These are phyloP conservation scores for Eupithecia exiguata DNA, from an alignment of 2,888 invertebrate species.

Conservation along the genomic window DNA sequence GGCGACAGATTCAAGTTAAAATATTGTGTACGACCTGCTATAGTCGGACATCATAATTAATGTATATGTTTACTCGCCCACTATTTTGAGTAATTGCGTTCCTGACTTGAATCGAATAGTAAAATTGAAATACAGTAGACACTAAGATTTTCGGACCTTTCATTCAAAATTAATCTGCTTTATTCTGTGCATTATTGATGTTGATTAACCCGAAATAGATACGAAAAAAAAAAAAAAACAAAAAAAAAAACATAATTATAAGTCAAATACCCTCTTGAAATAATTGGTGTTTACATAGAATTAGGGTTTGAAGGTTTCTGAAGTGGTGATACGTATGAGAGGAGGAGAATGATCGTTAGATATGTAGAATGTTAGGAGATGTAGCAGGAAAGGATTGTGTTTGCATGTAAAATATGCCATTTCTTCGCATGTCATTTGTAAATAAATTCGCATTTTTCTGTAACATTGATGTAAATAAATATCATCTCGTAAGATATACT, in stretches of 20 bases:
- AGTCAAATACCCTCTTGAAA: slow-evolving; percentile 36
- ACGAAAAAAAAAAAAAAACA: slow-evolving; percentile 19
- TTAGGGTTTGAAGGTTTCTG: slow-evolving; percentile 23
- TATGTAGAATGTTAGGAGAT: slow-evolving; percentile 9
- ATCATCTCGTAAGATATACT: neutral
- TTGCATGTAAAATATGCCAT: slow-evolving; percentile 21
- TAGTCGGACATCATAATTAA: neutral
- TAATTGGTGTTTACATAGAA: slow-evolving; percentile 27
- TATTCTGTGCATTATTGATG: slow-evolving; percentile 35
- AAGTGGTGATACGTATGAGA: slow-evolving; percentile 20
- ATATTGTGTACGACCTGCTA: neutral
- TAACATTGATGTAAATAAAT: neutral
- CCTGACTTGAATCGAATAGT: slow-evolving; percentile 24
- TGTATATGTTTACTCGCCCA: neutral
- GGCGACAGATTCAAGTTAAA: neutral
- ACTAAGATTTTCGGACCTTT: slow-evolving; percentile 24
- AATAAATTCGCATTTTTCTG: slow-evolving; percentile 17
- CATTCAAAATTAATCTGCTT: slow-evolving; percentile 26
- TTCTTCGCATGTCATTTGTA: slow-evolving; percentile 22
- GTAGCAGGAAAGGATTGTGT: slow-evolving; percentile 11
- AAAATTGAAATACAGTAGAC: slow-evolving; percentile 26
- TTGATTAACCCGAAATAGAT: slow-evolving; percentile 18
- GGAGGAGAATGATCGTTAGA: slow-evolving; percentile 14
- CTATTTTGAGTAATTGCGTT: slow-evolving; percentile 13
- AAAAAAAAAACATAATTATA: slow-evolving; percentile 18